These are phyloP conservation scores for Stenodera caucasica DNA, from an alignment of 2,888 invertebrate genomes.

Conservation along the genomic window DNA sequence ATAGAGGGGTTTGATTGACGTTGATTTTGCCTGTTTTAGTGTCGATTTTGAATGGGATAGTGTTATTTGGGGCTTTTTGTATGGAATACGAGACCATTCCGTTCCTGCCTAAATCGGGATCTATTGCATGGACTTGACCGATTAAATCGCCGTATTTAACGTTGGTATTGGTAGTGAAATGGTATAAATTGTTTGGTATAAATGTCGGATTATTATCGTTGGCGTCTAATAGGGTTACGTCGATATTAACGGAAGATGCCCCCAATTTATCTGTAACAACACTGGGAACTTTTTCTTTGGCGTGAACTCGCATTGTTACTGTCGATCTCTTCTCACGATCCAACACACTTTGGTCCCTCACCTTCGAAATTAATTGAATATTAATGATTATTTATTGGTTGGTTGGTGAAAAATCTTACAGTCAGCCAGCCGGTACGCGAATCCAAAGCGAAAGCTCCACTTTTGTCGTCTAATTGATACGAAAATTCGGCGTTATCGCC, in stretches of 20 bases:
- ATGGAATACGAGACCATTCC: constrained; percentile 66
- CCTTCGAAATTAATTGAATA: constrained; percentile 39
- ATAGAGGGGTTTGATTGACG: constrained; percentile 66
- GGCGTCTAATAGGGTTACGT: constrained; percentile 82
- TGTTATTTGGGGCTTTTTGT: constrained; percentile 48
- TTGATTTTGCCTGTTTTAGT: constrained; percentile 69
- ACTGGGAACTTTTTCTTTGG: constrained; percentile 74
- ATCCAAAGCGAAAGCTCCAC: constrained; percentile 79
- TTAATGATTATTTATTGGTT: neutral
- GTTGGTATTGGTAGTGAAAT: constrained; percentile 71
- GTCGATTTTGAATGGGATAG: constrained; percentile 73
- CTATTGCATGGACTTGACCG: constrained; percentile 78
- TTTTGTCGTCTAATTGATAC: constrained; percentile 73
- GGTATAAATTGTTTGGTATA: constrained; percentile 80
- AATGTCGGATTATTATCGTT: constrained; percentile 92
- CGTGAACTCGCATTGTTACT: constrained; percentile 74
- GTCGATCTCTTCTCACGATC: constrained; percentile 78
- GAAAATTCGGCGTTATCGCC: constrained; percentile 84
- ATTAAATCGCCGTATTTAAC: constrained; percentile 64
- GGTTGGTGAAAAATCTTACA: constrained; percentile 57
- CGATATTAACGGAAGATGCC: constrained; percentile 69
- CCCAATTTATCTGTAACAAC: constrained; percentile 62
- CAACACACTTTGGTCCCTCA: constrained; percentile 66
- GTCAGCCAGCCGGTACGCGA: constrained; percentile 83
- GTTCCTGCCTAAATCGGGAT: constrained; percentile 78